A percentile compares a stretch with the other conserved stretches of the same genome.
Evolutionary conservation across 2,113 vertebrate species (phyloP).

Genomic region (Hemiprocne comata): DNA sequence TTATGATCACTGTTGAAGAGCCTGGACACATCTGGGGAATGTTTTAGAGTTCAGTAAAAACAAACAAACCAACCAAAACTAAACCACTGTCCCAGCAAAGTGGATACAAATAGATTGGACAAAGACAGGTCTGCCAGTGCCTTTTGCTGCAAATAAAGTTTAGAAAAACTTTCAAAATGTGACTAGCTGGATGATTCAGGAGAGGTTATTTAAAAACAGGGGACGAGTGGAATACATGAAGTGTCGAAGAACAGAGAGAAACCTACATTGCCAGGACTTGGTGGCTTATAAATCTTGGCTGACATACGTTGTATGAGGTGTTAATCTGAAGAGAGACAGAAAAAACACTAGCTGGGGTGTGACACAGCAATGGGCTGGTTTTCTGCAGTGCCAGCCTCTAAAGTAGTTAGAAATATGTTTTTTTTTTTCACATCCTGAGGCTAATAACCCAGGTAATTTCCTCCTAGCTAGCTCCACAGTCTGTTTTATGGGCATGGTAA

Average conservation of each 20-base stretch:
- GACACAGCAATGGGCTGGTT: neutral
- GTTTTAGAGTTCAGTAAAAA: neutral
- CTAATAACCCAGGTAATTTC: slow-evolving; percentile 37
- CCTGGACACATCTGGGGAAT: neutral
- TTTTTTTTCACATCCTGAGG: slow-evolving; percentile 46
- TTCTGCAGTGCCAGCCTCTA: neutral
- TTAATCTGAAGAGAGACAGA: neutral
- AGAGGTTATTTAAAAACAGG: neutral
- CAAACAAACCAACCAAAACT: neutral
- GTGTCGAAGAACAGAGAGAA: neutral
- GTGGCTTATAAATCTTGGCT: neutral
- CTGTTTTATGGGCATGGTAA: neutral
- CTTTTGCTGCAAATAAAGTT: neutral
- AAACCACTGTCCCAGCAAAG: neutral
- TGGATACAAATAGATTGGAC: neutral
- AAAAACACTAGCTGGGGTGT: neutral
- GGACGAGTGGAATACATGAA: neutral
- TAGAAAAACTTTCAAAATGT: neutral
- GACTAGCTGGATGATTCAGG: neutral
- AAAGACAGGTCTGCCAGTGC: neutral
- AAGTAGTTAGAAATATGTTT: neutral
- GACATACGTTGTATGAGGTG: neutral
- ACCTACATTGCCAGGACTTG: neutral
- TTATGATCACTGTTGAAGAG: neutral
- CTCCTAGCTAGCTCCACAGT: neutral